These are phyloP conservation scores for Anguilla pacifica DNA, from an alignment of 2,797 vertebrate genomes.

Conservation along the genomic window DNA sequence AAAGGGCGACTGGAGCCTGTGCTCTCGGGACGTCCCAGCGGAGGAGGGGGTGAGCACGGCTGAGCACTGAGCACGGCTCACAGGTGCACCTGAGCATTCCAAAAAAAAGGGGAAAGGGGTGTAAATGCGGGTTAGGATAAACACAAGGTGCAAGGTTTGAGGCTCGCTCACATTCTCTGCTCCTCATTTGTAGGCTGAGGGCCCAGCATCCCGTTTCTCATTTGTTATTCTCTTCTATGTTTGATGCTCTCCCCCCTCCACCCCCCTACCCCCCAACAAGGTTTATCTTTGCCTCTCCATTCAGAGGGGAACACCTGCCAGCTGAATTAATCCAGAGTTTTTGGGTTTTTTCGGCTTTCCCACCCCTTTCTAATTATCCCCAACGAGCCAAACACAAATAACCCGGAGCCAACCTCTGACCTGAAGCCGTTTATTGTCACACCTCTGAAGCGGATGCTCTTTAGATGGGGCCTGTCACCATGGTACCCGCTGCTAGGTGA, in stretches of 20 bases:
- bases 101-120: neutral
- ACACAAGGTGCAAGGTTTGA: too few relatives aligned
- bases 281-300: neutral
- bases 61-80: neutral
- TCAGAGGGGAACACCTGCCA: neutral
- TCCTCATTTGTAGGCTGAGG: neutral
- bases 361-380: neutral
- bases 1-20: neutral
- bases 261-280: neutral
- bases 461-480: neutral
- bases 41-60: neutral
- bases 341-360: neutral
- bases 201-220: neutral
- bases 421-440: neutral
- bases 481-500: neutral
- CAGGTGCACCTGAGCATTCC: neutral
- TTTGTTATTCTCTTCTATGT: neutral
- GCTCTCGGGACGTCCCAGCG: neutral
- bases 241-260: neutral
- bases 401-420: neutral
- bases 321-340: neutral
- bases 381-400: conserved; percentile 4
- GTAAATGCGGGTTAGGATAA: neutral
- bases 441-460: neutral
- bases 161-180: neutral